Evolutionary conservation across 2,888 invertebrate species (phyloP), one percentile per base, ranked within the genome.

Genomic region (Zelleria hepariella): DNA sequence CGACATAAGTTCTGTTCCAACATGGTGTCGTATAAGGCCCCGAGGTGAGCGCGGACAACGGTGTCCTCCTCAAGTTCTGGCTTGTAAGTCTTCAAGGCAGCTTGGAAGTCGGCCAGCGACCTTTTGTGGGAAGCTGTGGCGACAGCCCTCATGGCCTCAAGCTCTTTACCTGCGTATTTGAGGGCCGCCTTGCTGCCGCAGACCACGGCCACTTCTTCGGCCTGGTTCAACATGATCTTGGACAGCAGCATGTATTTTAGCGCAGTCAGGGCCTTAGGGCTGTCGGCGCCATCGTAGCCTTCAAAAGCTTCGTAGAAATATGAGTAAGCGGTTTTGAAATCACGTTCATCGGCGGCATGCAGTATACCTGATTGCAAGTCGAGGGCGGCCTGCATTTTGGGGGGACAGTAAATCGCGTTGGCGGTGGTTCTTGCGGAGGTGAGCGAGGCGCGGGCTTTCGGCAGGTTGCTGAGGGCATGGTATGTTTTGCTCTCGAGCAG

Each of bases 301-400:
- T 99, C 99, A 82, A 99, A 99, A 15, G 98, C 98, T 90, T 99
- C 99, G 82, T 99, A 99, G 80, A 99, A 99, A 79, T 99, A 99
- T 60, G 99, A 99, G 87, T 98, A 99, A 54, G 98, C 99, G 61
- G 99, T 99, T 91, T 99, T 99, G 82, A 99, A 99, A 78, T 99
- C 99, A 70, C 96, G 94, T 82, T 99, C 99, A 78, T 99, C 99
- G n/a, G 99, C 99, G 8, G 99, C 99, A 86, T 99, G 99, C 60
- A 99, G 89, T 67, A 99, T 98, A 68, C 98, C 98, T 5, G 99
- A 98, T 78, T 99, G 98, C 66, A 98, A 90, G 85, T 99, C 99
- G 48, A 99, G 90, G 8, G 98, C 95, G 7, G 98, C 98, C 87
- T 99, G 99, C 91, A 99, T 95, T 89, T 98, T 97, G 0, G 99